phyloP scores from a whole-genome alignment of 2,113 vertebrate genomes.

The Dolichallabes microphthalmus region DNA sequence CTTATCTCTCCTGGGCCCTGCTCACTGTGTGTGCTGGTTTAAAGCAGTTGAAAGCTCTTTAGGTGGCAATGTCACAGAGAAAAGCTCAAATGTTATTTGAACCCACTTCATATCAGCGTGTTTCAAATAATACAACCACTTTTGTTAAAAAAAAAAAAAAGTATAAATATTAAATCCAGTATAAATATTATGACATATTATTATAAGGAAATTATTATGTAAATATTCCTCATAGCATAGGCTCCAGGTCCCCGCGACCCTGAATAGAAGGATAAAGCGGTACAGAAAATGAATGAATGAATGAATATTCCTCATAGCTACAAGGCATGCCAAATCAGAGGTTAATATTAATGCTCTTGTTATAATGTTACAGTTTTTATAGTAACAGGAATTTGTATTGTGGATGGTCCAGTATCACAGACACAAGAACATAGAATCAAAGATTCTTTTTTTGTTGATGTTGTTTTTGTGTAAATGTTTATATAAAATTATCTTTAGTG shows the following conservation, averaged over 20 bases:
- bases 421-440: background rate
- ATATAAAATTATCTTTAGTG: background rate
- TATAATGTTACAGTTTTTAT: background rate
- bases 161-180: background rate
- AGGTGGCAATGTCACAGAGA: constrained; percentile 58
- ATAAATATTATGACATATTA: background rate
- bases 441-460: background rate
- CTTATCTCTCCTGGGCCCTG: constrained; percentile 70
- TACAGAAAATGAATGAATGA: too few species aligned
- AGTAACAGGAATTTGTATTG: background rate
- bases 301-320: background rate
- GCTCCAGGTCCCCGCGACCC: too few species aligned
- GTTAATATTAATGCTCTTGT: too few species aligned
- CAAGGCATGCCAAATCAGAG: background rate
- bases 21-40: constrained; percentile 57
- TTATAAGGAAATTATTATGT: background rate
- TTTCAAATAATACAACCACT: background rate
- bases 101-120: background rate
- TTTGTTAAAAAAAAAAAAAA: background rate
- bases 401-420: background rate
- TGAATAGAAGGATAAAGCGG: too few species aligned
- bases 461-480: background rate
- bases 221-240: background rate
- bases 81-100: constrained; percentile 39
- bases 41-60: constrained; percentile 69